Percentiles rank a stretch among this genome's conserved stretches.
phyloP scores from a whole-genome alignment of 2,113 vertebrate species.

The Ammodramus savannarum region DNA sequence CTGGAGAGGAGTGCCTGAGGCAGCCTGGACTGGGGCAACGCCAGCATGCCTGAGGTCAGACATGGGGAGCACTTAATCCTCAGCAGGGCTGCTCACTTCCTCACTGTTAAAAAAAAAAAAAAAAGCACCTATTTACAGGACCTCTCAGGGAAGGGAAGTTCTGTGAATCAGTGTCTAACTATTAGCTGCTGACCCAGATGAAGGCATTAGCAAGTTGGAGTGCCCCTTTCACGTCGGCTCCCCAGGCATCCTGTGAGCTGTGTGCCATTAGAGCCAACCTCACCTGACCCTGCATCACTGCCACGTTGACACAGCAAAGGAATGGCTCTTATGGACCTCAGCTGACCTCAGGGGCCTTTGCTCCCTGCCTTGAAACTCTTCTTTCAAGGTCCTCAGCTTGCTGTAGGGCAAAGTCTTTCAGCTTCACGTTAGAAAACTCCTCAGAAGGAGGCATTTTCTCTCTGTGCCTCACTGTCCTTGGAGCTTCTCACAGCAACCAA shows the following conservation, averaged over 20 bases:
- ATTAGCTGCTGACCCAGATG: not conserved
- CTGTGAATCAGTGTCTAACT: conserved; percentile 17
- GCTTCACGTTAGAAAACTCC: not conserved
- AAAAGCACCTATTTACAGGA: not conserved
- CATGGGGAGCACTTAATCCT: not conserved
- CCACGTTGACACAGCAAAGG: not conserved
- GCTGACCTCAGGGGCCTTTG: not conserved
- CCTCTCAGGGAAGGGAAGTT: not conserved
- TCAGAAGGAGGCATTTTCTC: not conserved
- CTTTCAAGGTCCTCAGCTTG: not conserved
- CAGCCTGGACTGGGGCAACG: not conserved
- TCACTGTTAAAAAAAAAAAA: not conserved
- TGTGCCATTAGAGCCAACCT: not conserved
- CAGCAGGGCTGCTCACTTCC: conserved; percentile 7
- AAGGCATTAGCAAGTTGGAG: not conserved
- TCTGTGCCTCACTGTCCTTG: not conserved
- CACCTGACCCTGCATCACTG: not conserved
- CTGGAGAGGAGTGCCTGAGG: not conserved
- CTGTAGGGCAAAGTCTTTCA: not conserved
- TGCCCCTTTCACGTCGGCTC: not conserved
- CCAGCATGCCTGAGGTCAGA: not conserved
- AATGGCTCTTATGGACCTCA: not conserved
- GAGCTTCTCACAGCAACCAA: not conserved
- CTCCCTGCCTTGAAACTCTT: not conserved
- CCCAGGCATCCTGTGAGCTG: not conserved